A percentile compares a stretch with the other conserved stretches of the same genome.
Evolutionary conservation across 2,113 vertebrate species (phyloP).

Genomic region (Petromus typicus): DNA sequence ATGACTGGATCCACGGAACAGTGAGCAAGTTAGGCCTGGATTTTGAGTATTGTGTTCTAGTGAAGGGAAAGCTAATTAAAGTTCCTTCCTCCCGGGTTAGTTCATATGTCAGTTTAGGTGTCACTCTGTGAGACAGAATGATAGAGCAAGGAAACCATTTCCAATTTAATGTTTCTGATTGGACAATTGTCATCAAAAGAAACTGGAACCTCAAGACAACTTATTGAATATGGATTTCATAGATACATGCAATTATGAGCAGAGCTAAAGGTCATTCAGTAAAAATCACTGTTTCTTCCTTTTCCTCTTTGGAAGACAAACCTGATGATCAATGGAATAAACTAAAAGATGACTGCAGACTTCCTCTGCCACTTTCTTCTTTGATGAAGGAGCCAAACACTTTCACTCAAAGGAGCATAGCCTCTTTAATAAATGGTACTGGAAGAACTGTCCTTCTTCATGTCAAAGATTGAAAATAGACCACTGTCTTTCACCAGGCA

Average conservation of each 20-base stretch:
- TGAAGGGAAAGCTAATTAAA: not conserved
- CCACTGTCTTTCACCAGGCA: no score
- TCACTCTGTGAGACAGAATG: not conserved
- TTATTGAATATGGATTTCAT: not conserved
- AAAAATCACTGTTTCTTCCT: not conserved
- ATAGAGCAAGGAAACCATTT: not conserved
- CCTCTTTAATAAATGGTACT: no score
- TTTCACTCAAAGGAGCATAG: no score
- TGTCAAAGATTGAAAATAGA: no score
- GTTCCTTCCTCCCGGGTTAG: not conserved
- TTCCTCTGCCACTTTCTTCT: no score
- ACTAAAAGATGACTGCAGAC: no score
- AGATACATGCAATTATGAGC: not conserved
- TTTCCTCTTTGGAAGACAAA: not conserved
- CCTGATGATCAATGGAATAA: no score
- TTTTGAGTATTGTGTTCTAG: not conserved
- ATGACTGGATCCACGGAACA: not conserved
- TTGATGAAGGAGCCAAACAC: no score
- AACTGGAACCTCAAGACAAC: not conserved
- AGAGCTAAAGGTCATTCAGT: slow-evolving; percentile 21
- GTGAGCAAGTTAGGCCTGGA: not conserved
- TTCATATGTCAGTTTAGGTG: not conserved
- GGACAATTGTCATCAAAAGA: slow-evolving; percentile 27
- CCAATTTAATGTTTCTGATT: not conserved
- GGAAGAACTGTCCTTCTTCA: no score